Evolutionary conservation across 2,888 invertebrate genomes (phyloP).

Genomic region (Drosophila vallismaia): DNA sequence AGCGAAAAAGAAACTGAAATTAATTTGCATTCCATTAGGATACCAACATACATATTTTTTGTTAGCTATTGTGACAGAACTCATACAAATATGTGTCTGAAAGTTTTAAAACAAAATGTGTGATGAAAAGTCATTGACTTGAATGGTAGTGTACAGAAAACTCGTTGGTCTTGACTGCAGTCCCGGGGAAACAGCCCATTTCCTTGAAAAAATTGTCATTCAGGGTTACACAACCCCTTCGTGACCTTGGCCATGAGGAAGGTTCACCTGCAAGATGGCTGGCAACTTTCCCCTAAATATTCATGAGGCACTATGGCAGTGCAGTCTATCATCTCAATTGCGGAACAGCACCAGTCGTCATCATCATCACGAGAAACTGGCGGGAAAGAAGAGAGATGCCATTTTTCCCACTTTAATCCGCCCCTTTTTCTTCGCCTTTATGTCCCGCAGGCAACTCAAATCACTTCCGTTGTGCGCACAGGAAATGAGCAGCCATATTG

Average conservation of each 20-base stretch:
- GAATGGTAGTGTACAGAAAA: not conserved
- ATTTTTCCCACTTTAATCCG: not conserved
- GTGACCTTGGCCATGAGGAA: slow-evolving; percentile 16
- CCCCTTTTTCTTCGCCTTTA: slow-evolving; percentile 1
- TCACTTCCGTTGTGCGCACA: slow-evolving; percentile 56
- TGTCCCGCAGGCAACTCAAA: slow-evolving; percentile 44
- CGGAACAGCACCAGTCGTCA: slow-evolving; percentile 16
- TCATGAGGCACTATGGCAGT: slow-evolving; percentile 27
- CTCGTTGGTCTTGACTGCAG: not conserved
- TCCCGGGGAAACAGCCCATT: not conserved
- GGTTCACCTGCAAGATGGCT: slow-evolving; percentile 19
- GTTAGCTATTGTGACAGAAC: not conserved
- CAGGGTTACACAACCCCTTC: slow-evolving; percentile 15
- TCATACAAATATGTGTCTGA: not conserved
- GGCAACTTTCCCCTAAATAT: slow-evolving; percentile 38
- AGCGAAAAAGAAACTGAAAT: slow-evolving; percentile 27
- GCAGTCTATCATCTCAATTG: slow-evolving; percentile 39
- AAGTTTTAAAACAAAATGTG: not conserved
- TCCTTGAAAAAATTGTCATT: slow-evolving; percentile 20
- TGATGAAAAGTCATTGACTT: too few relatives aligned
- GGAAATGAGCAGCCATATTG: slow-evolving; percentile 67
- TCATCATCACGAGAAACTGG: slow-evolving; percentile 13
- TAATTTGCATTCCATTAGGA: slow-evolving; percentile 45
- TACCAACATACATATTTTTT: slow-evolving; percentile 14
- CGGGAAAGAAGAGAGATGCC: not conserved